Evolutionary conservation across 2,797 vertebrate genomes (phyloP).

Genomic region (Lacerta bilineata): DNA sequence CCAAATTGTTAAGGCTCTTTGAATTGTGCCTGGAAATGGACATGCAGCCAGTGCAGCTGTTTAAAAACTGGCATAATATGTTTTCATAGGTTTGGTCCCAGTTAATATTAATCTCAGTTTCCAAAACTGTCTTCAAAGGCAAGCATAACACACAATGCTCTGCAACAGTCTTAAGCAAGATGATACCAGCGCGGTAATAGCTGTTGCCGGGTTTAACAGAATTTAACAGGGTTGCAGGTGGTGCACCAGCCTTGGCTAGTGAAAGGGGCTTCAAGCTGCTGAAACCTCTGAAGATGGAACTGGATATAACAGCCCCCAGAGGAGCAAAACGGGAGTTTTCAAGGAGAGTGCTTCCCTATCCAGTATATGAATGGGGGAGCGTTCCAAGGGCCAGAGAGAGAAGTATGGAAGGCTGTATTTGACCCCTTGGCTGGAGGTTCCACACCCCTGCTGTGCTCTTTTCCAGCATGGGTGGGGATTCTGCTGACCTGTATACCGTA

Average conservation of each 20-base stretch:
- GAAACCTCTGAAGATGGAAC: neutral
- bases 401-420: too few species aligned
- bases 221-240: neutral
- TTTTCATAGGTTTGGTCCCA: neutral
- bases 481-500: too few species aligned
- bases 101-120: neutral
- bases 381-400: too few species aligned
- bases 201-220: neutral
- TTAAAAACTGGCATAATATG: constrained; percentile 1
- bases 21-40: too few species aligned
- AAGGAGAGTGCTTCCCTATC: neutral
- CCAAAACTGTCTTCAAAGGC: neutral
- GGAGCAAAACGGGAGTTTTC: neutral
- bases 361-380: too few species aligned
- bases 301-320: neutral
- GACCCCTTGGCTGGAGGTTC: too few species aligned
- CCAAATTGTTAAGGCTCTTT: neutral
- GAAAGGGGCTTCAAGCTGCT: neutral
- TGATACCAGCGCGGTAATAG: neutral
- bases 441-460: too few species aligned
- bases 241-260: neutral
- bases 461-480: too few species aligned
- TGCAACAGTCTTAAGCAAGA: neutral
- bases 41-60: too few species aligned
- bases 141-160: neutral